Base-by-base conservation (phyloP, 2,888 invertebrate genomes). In the Pollenia angustigena region DNA sequence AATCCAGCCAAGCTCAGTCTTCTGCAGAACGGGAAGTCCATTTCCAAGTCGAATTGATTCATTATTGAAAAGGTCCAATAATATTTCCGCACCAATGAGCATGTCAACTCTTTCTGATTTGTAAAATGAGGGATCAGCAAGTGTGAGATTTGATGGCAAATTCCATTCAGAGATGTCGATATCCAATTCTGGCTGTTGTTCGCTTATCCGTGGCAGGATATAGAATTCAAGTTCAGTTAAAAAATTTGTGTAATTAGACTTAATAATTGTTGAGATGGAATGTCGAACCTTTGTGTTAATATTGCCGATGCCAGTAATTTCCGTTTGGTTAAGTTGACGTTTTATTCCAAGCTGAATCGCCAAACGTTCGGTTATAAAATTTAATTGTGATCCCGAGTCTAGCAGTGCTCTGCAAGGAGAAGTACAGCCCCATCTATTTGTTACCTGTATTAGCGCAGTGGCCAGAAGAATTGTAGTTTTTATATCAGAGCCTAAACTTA, bases 31-130 rank as follows among this genome's bases (percentile, higher is more conserved):
- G 40, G 85, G 81, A 42, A 81, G 64, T 14, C 40, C 52, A 12
- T 44, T 42, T 68, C 42, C 64, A n/a, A 81, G 80, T 14, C 42
- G n/a, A 58, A 81, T 85, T 62, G 56, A 64, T 40, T 81, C 81
- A 23, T 12, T 52, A 14, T 32, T 66, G 12, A 85, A 32, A 23
- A 85, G 40, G 16, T 81, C 56, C 12, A 64, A 46, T 12, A 79
- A 60, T 12, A 83, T 60, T 48, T 82, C 85, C 10, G 82, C 79
- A 40, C 79, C 82, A 48, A 85, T 60, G 10, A 85, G 46, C 48
- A 81, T 44, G 18, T 85, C 82, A 14, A 85, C 48, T n/a, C 16
- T 71, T n/a, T 40, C 18, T 8, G 54, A 54, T 42, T 18, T 48
- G 7, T 78, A n/a, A 9, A 66, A 44, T 68, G 44, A 42, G 40